Evolutionary conservation across 1,140 invertebrate genomes (phyloP), one percentile per base, ranked within the genome.

Genomic region (Philotrypesis tridentata): DNA sequence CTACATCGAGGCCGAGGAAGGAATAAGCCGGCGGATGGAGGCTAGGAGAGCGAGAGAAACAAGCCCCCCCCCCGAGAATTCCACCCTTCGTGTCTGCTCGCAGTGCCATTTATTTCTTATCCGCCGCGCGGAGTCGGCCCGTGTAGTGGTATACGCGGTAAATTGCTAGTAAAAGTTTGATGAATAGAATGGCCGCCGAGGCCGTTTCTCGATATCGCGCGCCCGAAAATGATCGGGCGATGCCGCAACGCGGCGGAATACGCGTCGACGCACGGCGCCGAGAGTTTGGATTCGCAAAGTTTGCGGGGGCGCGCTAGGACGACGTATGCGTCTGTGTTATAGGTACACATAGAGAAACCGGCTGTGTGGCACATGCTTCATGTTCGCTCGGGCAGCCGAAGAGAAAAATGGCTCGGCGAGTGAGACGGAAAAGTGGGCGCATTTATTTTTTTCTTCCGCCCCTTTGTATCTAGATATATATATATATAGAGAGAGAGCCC

Each of bases 111-210:
- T 40, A 73, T 55, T 73, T 81, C 63, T 74, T 73, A 73, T 73
- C 68, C 71, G 48, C n/a, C n/a, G n/a, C n/a, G n/a, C n/a, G n/a
- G n/a, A 74, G 55, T 40, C 55, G 25, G 23, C 74, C 70, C 40
- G 73, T n/a, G n/a, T n/a, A n/a, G n/a, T n/a, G n/a, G n/a, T n/a
- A n/a, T 73, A 43, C 71, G 60, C 71, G 79, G 65, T 81, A 74
- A 65, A 81, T 81, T 65, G 63, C 63, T 29, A 65, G 63, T 65
- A 65, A 65, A 65, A 65, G 63, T 65, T 65, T 65, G 63, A 65
- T 65, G 63, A 65, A 65, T 29, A 65, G 63, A 65, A 65, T 65
- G 8, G 63, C 25, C 12, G 63, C n/a, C 63, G 25, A 29, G 17
- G 23, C 63, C 11, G 63, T 65, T 74, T 74, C 67, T 71, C n/a